These are phyloP conservation scores for Pedionomus torquatus DNA, from an alignment of 2,113 vertebrate species.

Conservation along the genomic window DNA sequence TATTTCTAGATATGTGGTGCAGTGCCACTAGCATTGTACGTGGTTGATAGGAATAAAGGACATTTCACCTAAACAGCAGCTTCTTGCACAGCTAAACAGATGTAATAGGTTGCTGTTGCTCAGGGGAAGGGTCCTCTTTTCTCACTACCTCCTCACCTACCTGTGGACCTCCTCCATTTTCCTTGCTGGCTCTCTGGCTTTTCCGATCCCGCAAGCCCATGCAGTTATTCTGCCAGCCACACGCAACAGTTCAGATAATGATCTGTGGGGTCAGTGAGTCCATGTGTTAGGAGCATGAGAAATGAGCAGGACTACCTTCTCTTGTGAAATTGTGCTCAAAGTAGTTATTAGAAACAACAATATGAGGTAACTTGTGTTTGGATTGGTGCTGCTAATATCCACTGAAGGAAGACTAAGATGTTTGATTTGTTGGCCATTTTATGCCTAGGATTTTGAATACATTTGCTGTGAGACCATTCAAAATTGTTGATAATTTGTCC, in stretches of 20 bases:
- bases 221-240: background rate
- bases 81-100: background rate
- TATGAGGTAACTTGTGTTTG: background rate
- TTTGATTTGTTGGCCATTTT: background rate
- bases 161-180: accelerated
- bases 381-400: background rate
- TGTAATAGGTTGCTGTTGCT: background rate
- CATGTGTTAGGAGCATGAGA: background rate
- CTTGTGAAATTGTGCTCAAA: background rate
- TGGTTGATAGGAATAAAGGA: background rate
- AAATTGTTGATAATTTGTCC: background rate
- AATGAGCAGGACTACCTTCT: background rate
- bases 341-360: background rate
- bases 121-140: background rate
- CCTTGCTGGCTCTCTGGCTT: background rate
- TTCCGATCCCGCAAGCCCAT: background rate
- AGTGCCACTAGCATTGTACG: background rate
- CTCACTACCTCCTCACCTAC: background rate
- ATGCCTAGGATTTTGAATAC: background rate
- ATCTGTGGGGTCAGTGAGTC: background rate
- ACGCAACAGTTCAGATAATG: background rate
- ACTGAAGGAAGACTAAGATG: background rate
- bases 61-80: background rate
- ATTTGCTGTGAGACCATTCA: background rate
- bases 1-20: background rate